Evolutionary conservation across 92 coral and sea anemone species (phyloP).

Genomic region (Zoanthus sociatus): DNA sequence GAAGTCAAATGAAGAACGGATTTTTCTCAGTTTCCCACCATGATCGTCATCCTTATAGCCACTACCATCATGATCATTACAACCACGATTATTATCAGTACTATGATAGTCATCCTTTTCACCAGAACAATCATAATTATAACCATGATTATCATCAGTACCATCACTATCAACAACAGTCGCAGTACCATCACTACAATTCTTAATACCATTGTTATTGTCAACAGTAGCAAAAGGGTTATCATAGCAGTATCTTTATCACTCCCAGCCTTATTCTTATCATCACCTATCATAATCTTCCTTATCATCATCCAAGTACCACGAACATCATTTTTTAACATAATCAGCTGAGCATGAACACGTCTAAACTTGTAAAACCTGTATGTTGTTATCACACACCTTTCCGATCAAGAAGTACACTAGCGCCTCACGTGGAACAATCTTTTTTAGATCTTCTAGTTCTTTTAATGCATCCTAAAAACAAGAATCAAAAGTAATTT

Average conservation of each 20-base stretch:
- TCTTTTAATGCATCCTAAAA: conserved; percentile 90
- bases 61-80: not conserved
- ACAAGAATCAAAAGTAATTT: not conserved
- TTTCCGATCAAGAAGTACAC: conserved; percentile 96
- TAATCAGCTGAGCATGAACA: not conserved
- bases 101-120: not conserved
- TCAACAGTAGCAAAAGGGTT: too few relatives aligned
- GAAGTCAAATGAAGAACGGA: too few relatives aligned
- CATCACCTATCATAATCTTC: too few relatives aligned
- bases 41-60: not conserved
- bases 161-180: too few relatives aligned
- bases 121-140: not conserved
- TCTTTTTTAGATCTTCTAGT: conserved; percentile 93
- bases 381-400: conserved; percentile 49
- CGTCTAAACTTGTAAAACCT: not conserved
- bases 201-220: too few relatives aligned
- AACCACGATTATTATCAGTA: not conserved
- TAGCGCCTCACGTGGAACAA: conserved; percentile 96
- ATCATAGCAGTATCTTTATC: too few relatives aligned
- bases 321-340: too few relatives aligned
- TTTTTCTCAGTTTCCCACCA: too few relatives aligned
- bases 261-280: too few relatives aligned
- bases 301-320: too few relatives aligned
- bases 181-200: too few relatives aligned
- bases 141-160: too few relatives aligned